These are phyloP conservation scores for Lemur catta DNA, from an alignment of 2,797 vertebrate species.

Conservation along the genomic window DNA sequence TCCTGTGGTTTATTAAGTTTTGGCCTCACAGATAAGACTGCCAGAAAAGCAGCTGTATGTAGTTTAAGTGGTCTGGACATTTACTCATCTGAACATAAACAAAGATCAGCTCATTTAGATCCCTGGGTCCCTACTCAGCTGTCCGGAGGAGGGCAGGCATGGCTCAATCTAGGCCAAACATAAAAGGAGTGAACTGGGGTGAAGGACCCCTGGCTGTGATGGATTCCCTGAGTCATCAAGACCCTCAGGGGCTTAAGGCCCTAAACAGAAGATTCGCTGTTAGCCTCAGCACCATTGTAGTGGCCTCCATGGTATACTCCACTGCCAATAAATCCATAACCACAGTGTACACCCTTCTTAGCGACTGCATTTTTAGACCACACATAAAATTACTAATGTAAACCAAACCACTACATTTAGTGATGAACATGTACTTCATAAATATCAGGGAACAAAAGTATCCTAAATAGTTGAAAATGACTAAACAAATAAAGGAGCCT, in stretches of 20 bases:
- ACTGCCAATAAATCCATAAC: conserved; percentile 5
- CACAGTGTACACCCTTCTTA: conserved; percentile 45
- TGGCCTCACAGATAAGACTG: conserved; percentile 49
- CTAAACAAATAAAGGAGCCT: conserved; percentile 19
- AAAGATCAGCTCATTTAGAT: conserved; percentile 57
- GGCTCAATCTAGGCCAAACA: conserved; percentile 48
- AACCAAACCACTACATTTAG: conserved; percentile 70
- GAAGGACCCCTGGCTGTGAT: conserved; percentile 57
- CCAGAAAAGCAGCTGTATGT: conserved; percentile 64
- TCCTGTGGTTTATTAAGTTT: conserved; percentile 69
- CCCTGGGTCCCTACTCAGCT: background rate
- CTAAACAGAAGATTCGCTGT: conserved; percentile 69
- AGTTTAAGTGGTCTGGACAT: conserved; percentile 62
- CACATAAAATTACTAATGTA: conserved; percentile 77
- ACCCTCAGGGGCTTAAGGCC: conserved; percentile 68
- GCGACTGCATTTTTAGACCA: conserved; percentile 68
- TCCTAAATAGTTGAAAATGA: conserved; percentile 67
- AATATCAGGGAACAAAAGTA: conserved; percentile 75
- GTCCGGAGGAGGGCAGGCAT: background rate
- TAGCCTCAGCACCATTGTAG: conserved; percentile 53
- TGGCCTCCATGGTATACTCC: conserved; percentile 41
- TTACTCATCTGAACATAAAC: conserved; percentile 67
- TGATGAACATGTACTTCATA: conserved; percentile 76
- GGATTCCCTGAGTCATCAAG: conserved; percentile 74
- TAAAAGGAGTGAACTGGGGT: conserved; percentile 57